Evolutionary conservation across 2,888 invertebrate genomes (phyloP), one percentile per base, ranked within the genome.

Genomic region (Diogma glabrata): DNA sequence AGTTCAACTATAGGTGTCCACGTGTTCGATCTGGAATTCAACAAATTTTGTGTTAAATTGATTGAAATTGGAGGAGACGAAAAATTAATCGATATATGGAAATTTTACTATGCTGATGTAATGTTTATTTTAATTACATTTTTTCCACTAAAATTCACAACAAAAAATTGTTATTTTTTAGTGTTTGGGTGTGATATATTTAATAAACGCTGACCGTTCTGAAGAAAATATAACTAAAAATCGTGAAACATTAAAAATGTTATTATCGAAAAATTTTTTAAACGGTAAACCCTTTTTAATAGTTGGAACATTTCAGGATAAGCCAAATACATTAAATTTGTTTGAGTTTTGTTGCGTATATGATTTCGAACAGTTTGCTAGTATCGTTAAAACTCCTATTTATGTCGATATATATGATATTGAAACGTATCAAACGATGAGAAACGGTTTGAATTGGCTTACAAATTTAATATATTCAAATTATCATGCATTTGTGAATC

Each of bases 211-310:
- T 43, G 43, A 43, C 22, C 43, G 43, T 4, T 43, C 43, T 3
- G n/a, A 22, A 4, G 6, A 14, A 5, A 14, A 43, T 14, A 43
- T 43, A 14, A 43, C 20, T n/a, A 20, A 23, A 6, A 43, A 43
- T 22, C 43, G 43, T n/a, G 14, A 4, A 14, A 22, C 23, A 22
- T 22, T 43, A 3, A 43, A 43, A 43, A 22, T n/a, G 14, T 23
- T 43, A 22, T 16, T 43, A n/a, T 20, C 22, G 3, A 20, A 43
- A 4, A 43, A 20, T 10, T 22, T 20, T 22, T 43, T 43, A 43
- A 43, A 43, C 14, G 43, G 43, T 43, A 43, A 43, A 43, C 43
- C 43, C 20, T 43, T 43, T n/a, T 22, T 43, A 43, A 43, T 22
- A 43, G 7, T 43, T 14, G 43, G 43, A 20, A 43, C 43, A 1